Base-by-base conservation (phyloP, 1,140 invertebrate species). In the Euwallacea fornicatus region DNA sequence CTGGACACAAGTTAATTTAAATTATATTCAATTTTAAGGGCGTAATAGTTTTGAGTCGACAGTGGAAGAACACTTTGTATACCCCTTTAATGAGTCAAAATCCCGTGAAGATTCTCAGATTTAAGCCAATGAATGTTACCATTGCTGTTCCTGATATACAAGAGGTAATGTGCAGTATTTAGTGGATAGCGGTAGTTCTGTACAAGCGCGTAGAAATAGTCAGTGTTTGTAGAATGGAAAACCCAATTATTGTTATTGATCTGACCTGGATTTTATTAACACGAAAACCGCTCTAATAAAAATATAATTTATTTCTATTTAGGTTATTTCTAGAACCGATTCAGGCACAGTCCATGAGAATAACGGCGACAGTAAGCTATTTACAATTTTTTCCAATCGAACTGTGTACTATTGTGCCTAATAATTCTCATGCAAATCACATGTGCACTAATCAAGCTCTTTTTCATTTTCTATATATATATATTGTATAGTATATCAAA, bases 51-150 rank as follows among this genome's bases (percentile, higher is more conserved):
- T 80, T 98, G 15, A 96, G 94, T 77, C 87, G 96, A 2, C 95
- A 98, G 79, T 98, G 96, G 96, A 98, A 98, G 82, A 97, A 96
- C 81, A 92, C 95, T 4, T 83, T 98, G 2, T 97, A 98, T 79
- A 97, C 96, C 74, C 96, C 96, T 0, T 84, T 96, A 58, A 83
- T 97, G 44, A 85, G 96, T 61, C 94, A 97, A 76, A 92, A 95
- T 79, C 94, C 93, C 79, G 92, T 93, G 77, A 95, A 95, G 84
- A n/a, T 61, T 90, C 88, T 61, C 90, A 16, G 93, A 79, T 84
- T 92, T 72, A 91, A 94, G 76, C 91, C 93, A 11, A 85, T 94
- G 64, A 95, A 94, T 80, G 92, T 96, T 9, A 93, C 93, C 15
- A 96, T 95, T 82, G 90, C 93, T 10, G 84, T 95, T 58, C 93